phyloP scores from a whole-genome alignment of 2,888 invertebrate genomes.

The Xylocampa areola region DNA sequence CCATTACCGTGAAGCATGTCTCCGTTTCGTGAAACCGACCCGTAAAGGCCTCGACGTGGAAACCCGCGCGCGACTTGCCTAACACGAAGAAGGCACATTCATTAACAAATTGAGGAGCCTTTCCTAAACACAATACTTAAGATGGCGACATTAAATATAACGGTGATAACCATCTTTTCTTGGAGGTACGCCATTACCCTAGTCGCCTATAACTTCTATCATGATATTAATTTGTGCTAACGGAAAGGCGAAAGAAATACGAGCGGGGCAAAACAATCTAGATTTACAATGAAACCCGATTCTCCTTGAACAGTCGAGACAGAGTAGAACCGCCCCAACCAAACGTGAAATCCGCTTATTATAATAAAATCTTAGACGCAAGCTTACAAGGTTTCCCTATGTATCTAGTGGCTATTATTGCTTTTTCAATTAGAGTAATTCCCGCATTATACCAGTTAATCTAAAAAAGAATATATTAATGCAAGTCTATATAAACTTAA shows the following conservation, averaged over 20 bases:
- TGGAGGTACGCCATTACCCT: constrained; percentile 34
- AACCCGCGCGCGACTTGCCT: constrained; percentile 29
- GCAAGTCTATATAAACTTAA: no score
- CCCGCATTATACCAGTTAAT: no score
- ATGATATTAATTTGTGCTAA: constrained; percentile 49
- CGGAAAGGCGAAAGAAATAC: constrained; percentile 72
- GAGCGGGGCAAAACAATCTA: constrained; percentile 79
- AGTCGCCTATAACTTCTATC: constrained; percentile 37
- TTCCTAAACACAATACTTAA: constrained; percentile 48
- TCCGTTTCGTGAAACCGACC: constrained; percentile 68
- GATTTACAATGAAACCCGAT: constrained; percentile 82
- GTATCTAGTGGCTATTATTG: constrained; percentile 32
- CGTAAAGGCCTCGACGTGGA: constrained; percentile 62
- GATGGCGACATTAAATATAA: constrained; percentile 31
- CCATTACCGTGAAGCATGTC: constrained; percentile 73
- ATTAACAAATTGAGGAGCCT: constrained; percentile 59
- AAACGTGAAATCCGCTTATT: constrained; percentile 81
- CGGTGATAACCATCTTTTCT: constrained; percentile 27
- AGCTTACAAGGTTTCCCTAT: constrained; percentile 74
- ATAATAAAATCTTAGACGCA: constrained; percentile 73
- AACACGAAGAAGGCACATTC: constrained; percentile 50
- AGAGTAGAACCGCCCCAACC: constrained; percentile 57
- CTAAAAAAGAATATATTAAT: background rate
- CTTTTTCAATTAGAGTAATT: background rate
- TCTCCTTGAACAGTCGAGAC: constrained; percentile 71